Evolutionary conservation across 2,797 vertebrate genomes (phyloP).

Genomic region (Gallinago stenura): DNA sequence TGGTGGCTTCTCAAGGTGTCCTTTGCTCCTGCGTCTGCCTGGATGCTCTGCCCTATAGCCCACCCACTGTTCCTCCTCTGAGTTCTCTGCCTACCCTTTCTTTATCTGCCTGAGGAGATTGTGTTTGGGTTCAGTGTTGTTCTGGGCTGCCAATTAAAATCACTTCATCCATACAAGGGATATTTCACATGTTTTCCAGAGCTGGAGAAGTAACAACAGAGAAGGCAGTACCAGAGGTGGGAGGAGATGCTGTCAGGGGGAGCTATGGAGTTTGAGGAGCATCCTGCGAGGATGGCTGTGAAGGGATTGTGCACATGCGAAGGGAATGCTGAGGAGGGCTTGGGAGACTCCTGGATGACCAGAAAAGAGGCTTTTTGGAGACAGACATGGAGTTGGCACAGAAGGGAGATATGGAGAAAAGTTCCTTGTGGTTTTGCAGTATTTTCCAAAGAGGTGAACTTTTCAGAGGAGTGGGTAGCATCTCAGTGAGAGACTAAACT

Average conservation of each 20-base stretch:
- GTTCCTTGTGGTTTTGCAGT: background rate
- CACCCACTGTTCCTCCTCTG: background rate
- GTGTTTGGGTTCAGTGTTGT: background rate
- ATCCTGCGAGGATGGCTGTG: background rate
- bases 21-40: background rate
- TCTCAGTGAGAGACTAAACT: background rate
- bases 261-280: background rate
- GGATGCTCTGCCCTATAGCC: background rate
- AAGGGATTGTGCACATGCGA: background rate
- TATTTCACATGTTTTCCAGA: background rate
- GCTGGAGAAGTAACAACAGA: background rate
- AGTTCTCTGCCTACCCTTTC: background rate
- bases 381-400: background rate
- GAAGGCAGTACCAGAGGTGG: background rate
- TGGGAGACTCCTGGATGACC: background rate
- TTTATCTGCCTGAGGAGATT: background rate
- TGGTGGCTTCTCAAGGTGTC: background rate
- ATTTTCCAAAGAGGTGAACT: background rate
- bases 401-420: background rate
- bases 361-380: background rate
- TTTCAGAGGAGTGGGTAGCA: background rate
- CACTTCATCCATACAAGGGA: accelerated
- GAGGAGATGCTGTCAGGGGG: background rate
- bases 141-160: background rate
- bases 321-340: background rate